Conservation (phyloP, 2,888 invertebrate genomes). For the Acleris laterana region DNA sequence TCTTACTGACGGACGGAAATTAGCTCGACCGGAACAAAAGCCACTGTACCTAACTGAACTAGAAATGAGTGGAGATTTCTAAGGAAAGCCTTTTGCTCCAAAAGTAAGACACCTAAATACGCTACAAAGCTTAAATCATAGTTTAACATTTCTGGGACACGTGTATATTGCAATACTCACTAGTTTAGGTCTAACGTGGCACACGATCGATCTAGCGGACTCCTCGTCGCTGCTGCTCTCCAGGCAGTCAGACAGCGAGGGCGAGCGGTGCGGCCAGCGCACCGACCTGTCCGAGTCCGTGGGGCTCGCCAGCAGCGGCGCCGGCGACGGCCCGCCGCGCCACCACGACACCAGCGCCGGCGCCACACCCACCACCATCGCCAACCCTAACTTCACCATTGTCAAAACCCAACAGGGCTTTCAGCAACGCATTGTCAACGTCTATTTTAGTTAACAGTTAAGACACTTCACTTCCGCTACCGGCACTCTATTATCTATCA, state of each 20-base stretch:
- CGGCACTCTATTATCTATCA: slow-evolving; percentile 60
- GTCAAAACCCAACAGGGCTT: slow-evolving; percentile 41
- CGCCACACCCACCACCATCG: slow-evolving; percentile 82
- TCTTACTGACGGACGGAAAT: too few relatives aligned
- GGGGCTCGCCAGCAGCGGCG: slow-evolving; percentile 54
- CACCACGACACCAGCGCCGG: slow-evolving; percentile 81
- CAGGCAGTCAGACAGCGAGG: slow-evolving; percentile 79
- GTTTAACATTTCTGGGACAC: not conserved
- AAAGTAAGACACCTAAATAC: too few relatives aligned
- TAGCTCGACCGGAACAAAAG: too few relatives aligned
- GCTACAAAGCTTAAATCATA: too few relatives aligned
- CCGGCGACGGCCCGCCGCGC: slow-evolving; percentile 69
- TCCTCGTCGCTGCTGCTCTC: slow-evolving; percentile 78
- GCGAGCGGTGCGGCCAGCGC: slow-evolving; percentile 70
- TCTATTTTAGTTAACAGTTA: slow-evolving; percentile 67
- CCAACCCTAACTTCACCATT: slow-evolving; percentile 77
- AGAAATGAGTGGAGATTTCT: too few relatives aligned
- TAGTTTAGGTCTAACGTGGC: slow-evolving; percentile 76
- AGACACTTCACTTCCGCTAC: slow-evolving; percentile 60
- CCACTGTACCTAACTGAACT: too few relatives aligned
- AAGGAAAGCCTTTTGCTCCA: too few relatives aligned
- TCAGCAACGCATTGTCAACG: slow-evolving; percentile 63
- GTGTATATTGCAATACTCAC: slow-evolving; percentile 56
- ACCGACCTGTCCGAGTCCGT: slow-evolving; percentile 59
- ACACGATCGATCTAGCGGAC: slow-evolving; percentile 75